Evolutionary conservation across 2,113 vertebrate species (phyloP).

Genomic region (Panthera uncia): DNA sequence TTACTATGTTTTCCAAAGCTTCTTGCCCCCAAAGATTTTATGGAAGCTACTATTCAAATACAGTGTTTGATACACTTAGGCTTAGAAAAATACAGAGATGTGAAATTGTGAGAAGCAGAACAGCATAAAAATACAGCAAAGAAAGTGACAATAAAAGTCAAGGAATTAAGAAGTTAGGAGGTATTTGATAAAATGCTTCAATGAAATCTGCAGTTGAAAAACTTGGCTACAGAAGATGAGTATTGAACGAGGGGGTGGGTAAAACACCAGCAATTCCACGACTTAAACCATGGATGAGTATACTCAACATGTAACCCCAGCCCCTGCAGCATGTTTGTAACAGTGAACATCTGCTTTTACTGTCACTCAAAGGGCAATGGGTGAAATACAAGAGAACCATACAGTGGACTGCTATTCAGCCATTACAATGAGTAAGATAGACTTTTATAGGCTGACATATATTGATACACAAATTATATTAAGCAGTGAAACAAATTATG

Average conservation of each 20-base stretch:
- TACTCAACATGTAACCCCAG: background rate
- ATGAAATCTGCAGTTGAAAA: slow-evolving; percentile 28
- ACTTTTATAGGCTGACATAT: background rate
- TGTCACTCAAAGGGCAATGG: background rate
- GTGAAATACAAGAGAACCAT: background rate
- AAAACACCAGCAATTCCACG: background rate
- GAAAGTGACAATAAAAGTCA: background rate
- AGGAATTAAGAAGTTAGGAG: background rate
- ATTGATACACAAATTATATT: background rate
- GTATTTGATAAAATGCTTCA: background rate
- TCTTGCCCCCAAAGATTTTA: background rate
- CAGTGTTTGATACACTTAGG: background rate
- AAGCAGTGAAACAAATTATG: background rate
- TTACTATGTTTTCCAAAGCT: slow-evolving; percentile 21
- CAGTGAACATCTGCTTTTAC: slow-evolving; percentile 8
- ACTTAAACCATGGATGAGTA: background rate
- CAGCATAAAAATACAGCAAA: background rate
- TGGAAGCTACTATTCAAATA: slow-evolving; percentile 9
- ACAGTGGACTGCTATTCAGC: background rate
- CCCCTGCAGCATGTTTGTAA: background rate
- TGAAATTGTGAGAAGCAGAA: background rate
- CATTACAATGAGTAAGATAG: background rate
- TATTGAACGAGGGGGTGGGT: background rate
- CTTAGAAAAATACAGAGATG: slow-evolving; percentile 31
- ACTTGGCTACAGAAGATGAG: background rate